phyloP scores from a whole-genome alignment of 2,888 invertebrate species.

The Pterostichus niger region DNA sequence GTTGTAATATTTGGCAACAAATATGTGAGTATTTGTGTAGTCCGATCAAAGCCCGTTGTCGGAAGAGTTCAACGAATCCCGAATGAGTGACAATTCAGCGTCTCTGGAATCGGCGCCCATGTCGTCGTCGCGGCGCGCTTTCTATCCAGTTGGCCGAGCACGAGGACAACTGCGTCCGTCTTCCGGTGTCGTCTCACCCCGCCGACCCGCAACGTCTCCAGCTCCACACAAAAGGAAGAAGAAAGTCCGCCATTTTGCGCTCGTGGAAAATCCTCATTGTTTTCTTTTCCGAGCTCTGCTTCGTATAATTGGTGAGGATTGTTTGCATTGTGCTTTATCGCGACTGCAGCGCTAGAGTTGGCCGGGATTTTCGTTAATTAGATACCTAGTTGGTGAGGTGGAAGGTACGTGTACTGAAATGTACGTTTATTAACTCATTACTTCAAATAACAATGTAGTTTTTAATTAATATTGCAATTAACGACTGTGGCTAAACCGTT shows the following conservation, averaged over 20 bases:
- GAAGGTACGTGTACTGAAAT: conserved; percentile 17
- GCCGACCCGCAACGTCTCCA: conserved; percentile 9
- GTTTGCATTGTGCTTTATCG: conserved; percentile 66
- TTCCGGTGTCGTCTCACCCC: conserved; percentile 8
- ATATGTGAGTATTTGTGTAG: too few species aligned
- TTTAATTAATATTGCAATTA: conserved; percentile 61
- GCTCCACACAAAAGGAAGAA: conserved; percentile 52
- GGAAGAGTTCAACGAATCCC: too few species aligned
- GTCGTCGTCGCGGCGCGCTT: conserved; percentile 8
- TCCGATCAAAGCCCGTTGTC: too few species aligned
- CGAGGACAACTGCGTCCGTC: conserved; percentile 54
- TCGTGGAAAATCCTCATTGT: conserved; percentile 61
- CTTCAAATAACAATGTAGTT: conserved; percentile 51
- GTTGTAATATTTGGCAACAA: too few species aligned
- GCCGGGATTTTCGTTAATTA: conserved; percentile 62
- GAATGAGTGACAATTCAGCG: conserved; percentile 10
- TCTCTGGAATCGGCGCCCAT: conserved; percentile 25
- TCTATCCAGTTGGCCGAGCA: conserved; percentile 37
- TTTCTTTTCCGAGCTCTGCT: conserved; percentile 62
- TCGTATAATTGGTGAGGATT: conserved; percentile 66
- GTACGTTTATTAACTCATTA: conserved; percentile 57
- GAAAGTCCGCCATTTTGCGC: conserved; percentile 56
- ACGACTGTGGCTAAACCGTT: not conserved
- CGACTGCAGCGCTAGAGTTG: conserved; percentile 37
- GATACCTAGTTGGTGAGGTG: conserved; percentile 13